Conservation (phyloP, 1,140 invertebrate genomes). For the Brachionus calyciflorus region DNA sequence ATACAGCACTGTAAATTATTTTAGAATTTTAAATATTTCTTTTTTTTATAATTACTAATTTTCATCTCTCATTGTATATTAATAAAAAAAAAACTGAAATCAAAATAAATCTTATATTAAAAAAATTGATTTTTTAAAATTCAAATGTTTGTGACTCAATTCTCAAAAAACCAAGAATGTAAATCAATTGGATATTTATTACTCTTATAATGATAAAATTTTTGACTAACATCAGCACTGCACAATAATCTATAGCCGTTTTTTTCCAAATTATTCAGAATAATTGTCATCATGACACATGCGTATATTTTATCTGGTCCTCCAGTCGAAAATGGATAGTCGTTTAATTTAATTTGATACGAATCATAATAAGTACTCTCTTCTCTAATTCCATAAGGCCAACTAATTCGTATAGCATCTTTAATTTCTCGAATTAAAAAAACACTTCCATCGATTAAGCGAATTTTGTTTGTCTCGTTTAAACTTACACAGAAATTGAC, state of each 20-base stretch:
- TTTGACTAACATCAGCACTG: constrained; percentile 32
- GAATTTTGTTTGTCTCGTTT: constrained; percentile 11
- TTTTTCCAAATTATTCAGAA: background rate
- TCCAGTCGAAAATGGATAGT: constrained; percentile 9
- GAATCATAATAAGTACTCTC: background rate
- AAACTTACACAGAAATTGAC: constrained; percentile 20
- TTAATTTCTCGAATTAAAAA: background rate
- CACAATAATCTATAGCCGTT: background rate
- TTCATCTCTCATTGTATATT: too few relatives aligned
- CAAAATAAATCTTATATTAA: too few relatives aligned
- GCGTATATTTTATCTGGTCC: background rate
- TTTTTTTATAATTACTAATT: too few relatives aligned
- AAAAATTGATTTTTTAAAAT: too few relatives aligned
- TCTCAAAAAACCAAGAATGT: constrained; percentile 22
- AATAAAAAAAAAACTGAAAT: too few relatives aligned
- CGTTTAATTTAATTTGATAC: background rate
- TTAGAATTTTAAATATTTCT: too few relatives aligned
- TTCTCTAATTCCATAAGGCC: constrained; percentile 4
- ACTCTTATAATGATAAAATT: background rate
- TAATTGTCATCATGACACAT: constrained; percentile 14
- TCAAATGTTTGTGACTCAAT: too few relatives aligned
- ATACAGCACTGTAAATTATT: too few relatives aligned
- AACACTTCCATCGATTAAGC: background rate
- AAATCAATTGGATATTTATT: background rate
- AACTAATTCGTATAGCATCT: background rate